Evolutionary conservation across 2,888 invertebrate genomes (phyloP).

Genomic region (Carcina quercana): DNA sequence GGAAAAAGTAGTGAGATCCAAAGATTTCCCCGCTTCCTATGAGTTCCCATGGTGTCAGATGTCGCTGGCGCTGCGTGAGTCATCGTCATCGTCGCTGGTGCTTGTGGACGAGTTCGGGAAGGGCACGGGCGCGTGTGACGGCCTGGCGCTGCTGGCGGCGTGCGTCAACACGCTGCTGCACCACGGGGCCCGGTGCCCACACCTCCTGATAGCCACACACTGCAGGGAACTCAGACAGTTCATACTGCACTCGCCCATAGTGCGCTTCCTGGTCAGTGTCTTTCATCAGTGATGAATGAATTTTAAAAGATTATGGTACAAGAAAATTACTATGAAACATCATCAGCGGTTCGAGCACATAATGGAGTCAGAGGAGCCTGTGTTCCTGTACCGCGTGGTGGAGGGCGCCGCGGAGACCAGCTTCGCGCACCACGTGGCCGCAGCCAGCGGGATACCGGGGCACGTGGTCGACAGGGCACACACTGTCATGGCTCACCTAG

Average conservation of each 20-base stretch:
- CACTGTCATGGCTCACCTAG: background rate
- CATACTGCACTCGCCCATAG: conserved; percentile 66
- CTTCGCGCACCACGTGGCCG: conserved; percentile 80
- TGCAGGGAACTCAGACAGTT: conserved; percentile 78
- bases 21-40: too few relatives aligned
- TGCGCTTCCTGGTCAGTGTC: conserved; percentile 69
- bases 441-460: conserved; percentile 69
- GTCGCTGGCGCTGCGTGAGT: conserved; percentile 79
- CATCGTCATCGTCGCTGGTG: conserved; percentile 79
- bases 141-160: conserved; percentile 81
- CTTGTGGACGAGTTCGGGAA: conserved; percentile 94
- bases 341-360: conserved; percentile 78
- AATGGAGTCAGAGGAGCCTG: conserved; percentile 71
- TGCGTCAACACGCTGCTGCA: conserved; percentile 78
- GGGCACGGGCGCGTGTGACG: conserved; percentile 86
- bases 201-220: conserved; percentile 86
- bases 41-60: conserved; percentile 75
- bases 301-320: too few relatives aligned
- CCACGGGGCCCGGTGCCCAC: conserved; percentile 76
- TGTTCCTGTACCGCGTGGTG: conserved; percentile 79
- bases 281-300: background rate
- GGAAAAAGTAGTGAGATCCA: too few relatives aligned
- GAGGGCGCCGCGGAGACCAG: conserved; percentile 76
- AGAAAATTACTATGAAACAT: too few relatives aligned
- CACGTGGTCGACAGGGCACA: conserved; percentile 42